These are phyloP conservation scores for Lepisosteus osseus DNA, from an alignment of 2,113 vertebrate species.

Conservation along the genomic window DNA sequence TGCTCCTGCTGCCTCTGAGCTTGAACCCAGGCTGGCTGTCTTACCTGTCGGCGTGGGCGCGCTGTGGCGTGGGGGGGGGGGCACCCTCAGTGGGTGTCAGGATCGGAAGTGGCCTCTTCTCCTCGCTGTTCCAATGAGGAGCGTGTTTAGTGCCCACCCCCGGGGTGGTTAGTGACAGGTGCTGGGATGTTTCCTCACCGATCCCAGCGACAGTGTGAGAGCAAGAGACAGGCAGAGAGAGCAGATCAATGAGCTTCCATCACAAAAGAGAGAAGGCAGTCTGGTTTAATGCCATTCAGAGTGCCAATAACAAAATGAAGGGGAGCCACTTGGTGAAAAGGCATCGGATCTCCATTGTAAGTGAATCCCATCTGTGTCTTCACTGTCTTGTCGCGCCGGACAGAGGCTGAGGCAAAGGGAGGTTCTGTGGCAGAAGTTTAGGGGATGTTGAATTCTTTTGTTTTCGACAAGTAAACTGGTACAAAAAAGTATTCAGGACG, in stretches of 20 bases:
- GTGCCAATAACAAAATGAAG: conserved; percentile 47
- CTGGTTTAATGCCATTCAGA: conserved; percentile 32
- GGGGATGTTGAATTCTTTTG: no score
- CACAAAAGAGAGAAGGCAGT: conserved; percentile 18
- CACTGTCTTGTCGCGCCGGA: not conserved
- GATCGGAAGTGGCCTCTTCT: no score
- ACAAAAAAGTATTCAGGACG: no score
- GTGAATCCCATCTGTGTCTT: conserved; percentile 28
- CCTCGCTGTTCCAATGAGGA: conserved; percentile 35
- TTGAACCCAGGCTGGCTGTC: not conserved
- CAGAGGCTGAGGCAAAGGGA: not conserved
- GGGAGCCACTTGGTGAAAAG: conserved; percentile 46
- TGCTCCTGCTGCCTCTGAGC: conserved; percentile 16
- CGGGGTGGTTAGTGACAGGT: conserved; percentile 23
- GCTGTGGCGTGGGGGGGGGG: not conserved
- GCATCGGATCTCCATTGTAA: conserved; percentile 54
- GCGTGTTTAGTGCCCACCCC: conserved; percentile 31
- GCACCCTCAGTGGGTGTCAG: no score
- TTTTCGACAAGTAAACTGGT: no score
- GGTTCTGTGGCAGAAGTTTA: no score
- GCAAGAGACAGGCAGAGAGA: conserved; percentile 30
- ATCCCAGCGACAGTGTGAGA: not conserved
- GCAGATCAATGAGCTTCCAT: conserved; percentile 30
- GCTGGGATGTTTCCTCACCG: conserved; percentile 30
- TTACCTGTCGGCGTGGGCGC: conserved; percentile 16